Percentiles rank a stretch among this genome's conserved stretches.
Evolutionary conservation across 2,113 vertebrate genomes (phyloP).

Genomic region (Tragelaphus scriptus): DNA sequence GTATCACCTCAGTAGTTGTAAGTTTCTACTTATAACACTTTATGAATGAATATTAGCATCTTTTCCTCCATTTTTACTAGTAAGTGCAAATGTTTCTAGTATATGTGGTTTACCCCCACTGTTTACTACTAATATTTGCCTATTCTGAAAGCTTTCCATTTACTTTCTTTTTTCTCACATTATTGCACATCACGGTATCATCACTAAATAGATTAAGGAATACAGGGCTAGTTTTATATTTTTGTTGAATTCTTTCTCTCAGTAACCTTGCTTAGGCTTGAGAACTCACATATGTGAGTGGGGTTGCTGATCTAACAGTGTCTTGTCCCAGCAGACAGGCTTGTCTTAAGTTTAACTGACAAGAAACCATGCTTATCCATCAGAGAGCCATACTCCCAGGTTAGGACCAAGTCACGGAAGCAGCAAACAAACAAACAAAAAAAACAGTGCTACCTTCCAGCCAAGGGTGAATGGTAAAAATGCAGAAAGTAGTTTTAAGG

Average conservation of each 20-base stretch:
- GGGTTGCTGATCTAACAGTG: accelerated
- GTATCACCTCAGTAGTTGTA: neutral
- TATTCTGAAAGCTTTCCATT: neutral
- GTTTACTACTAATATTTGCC: neutral
- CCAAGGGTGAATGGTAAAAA: neutral
- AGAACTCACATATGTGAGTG: neutral
- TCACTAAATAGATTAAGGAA: neutral
- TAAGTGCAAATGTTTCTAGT: neutral
- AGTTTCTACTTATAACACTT: neutral
- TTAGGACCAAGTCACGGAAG: no score
- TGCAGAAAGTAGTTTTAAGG: neutral
- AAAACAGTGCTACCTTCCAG: neutral
- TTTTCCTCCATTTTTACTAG: neutral
- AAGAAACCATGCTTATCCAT: no score
- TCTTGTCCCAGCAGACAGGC: neutral
- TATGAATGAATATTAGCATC: neutral
- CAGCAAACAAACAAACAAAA: neutral
- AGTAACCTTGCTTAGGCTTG: neutral
- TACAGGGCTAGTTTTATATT: accelerated
- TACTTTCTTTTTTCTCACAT: neutral
- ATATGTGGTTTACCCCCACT: neutral
- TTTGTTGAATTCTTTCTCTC: neutral
- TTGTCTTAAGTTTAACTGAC: neutral
- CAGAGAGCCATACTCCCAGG: neutral
- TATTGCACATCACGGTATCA: neutral